These are phyloP conservation scores for Synergus japonicus DNA, from an alignment of 2,888 invertebrate species.

Conservation along the genomic window DNA sequence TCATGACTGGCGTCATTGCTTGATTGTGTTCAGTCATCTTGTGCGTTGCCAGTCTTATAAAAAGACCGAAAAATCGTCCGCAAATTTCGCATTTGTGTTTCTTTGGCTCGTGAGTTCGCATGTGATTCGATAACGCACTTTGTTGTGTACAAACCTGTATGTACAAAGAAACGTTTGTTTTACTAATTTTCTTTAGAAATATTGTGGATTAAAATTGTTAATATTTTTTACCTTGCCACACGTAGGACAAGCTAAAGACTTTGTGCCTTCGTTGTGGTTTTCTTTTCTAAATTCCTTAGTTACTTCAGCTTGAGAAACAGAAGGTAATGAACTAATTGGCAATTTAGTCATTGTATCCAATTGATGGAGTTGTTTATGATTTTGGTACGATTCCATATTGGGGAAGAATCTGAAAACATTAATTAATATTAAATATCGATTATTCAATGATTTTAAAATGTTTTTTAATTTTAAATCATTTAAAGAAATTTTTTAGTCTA, in stretches of 20 bases:
- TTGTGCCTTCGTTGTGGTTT: slow-evolving; percentile 60
- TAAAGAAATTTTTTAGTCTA: slow-evolving; percentile 39
- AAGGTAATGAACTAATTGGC: slow-evolving; percentile 28
- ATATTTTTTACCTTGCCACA: slow-evolving; percentile 67
- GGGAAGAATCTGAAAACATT: slow-evolving; percentile 64
- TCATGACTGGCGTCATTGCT: slow-evolving; percentile 61
- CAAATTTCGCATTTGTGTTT: slow-evolving; percentile 71
- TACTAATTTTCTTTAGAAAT: background rate
- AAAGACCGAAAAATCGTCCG: slow-evolving; percentile 69
- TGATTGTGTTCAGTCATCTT: slow-evolving; percentile 68
- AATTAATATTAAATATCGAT: background rate
- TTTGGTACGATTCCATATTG: slow-evolving; percentile 61
- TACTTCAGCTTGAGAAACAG: slow-evolving; percentile 50
- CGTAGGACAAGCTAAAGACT: slow-evolving; percentile 68
- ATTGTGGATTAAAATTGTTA: background rate
- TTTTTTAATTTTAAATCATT: background rate
- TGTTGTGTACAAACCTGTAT: slow-evolving; percentile 70
- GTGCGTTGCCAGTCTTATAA: slow-evolving; percentile 69
- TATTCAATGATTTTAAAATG: slow-evolving; percentile 7
- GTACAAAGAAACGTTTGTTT: background rate
- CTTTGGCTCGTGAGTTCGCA: slow-evolving; percentile 73
- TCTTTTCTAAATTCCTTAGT: slow-evolving; percentile 59
- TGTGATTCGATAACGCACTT: slow-evolving; percentile 72
- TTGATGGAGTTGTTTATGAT: slow-evolving; percentile 66
- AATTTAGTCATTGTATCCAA: slow-evolving; percentile 45